Conservation (phyloP, 2,797 vertebrate genomes). For the Chaenodraco wilsoni region DNA sequence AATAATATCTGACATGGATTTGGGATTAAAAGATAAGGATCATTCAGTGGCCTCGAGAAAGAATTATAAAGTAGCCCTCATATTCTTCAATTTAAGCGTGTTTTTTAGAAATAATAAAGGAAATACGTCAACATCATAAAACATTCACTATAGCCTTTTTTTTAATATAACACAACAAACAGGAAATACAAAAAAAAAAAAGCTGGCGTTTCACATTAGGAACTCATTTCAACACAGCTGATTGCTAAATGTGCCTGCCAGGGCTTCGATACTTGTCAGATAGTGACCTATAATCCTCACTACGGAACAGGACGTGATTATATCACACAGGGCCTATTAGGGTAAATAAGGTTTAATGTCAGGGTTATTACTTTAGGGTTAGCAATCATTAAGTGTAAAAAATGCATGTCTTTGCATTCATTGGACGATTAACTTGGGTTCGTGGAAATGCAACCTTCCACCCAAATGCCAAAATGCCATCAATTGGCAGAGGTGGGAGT, state of each 20-base stretch:
- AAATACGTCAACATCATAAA: background rate
- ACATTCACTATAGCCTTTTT: background rate
- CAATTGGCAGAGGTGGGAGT: background rate
- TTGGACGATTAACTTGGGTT: background rate
- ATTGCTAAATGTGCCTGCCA: conserved; percentile 16
- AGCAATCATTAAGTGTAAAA: background rate
- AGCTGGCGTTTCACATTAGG: background rate
- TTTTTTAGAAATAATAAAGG: background rate
- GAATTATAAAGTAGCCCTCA: background rate
- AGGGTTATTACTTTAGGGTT: conserved; percentile 6
- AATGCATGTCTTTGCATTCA: background rate
- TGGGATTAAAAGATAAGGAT: conserved; percentile 28
- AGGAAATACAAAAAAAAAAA: conserved; percentile 1
- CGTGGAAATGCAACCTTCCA: background rate
- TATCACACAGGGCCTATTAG: conserved; percentile 36
- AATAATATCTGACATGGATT: conserved; percentile 20
- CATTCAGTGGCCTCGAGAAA: conserved; percentile 13
- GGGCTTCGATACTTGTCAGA: conserved; percentile 20
- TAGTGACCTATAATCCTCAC: conserved; percentile 41
- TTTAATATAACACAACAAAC: background rate
- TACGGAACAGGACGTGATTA: conserved; percentile 42
- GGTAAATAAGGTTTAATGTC: conserved; percentile 3
- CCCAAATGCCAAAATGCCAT: background rate
- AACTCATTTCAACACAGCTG: conserved; percentile 34
- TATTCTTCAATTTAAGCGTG: conserved; percentile 4